Base-by-base conservation (phyloP, 2,113 vertebrate species). In the Pseudopipra pipra region DNA sequence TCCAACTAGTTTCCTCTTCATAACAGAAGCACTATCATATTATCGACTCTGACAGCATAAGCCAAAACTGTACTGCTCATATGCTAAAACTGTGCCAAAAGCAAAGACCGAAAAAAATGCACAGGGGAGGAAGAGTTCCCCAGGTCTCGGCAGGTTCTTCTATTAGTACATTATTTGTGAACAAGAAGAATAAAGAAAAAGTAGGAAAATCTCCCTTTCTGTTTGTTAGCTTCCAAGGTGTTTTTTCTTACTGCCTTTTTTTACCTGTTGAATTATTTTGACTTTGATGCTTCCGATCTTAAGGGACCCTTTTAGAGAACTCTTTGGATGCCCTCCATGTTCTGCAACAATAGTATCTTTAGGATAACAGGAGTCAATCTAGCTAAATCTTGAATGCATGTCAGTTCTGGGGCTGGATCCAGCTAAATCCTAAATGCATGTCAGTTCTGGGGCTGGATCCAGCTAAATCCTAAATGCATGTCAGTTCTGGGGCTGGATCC, bases 1-100 rank as follows among this genome's bases (percentile, higher is more conserved):
- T 92, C 82, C 89, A 87, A 35, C 7, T 66, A 85, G 90, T 71
- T 95, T 97, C 94, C 94, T 93, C 93, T 89, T 77, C 59, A 63
- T 71, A 93, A 67, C 55, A 89, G 74, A 67, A 75, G 67, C 9
- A 0, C 35, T 95, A 71, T 87, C 74, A 22, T 78, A 74, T 63
- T 79, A 85, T 41, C 87, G 43, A 80, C 66, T 89, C n/a, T 0
- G 35, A 77, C 0, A 11, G 24, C 2, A 5, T 21, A 73, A 95
- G 95, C 87, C 93, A 94, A 94, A 95, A 78, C 65, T 1, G 0
- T 44, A 82, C 43, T 8, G 58, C 86, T 95, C 66, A 44, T 47
- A 63, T 0, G 0, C 21, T 89, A 89, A 56, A 86, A 80, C 62
- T 44, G 54, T 95, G 94, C 89, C 92, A 92, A 95, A 91, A 89